These are phyloP conservation scores for Prunella himalayana DNA, from an alignment of 2,113 vertebrate genomes.

Conservation along the genomic window DNA sequence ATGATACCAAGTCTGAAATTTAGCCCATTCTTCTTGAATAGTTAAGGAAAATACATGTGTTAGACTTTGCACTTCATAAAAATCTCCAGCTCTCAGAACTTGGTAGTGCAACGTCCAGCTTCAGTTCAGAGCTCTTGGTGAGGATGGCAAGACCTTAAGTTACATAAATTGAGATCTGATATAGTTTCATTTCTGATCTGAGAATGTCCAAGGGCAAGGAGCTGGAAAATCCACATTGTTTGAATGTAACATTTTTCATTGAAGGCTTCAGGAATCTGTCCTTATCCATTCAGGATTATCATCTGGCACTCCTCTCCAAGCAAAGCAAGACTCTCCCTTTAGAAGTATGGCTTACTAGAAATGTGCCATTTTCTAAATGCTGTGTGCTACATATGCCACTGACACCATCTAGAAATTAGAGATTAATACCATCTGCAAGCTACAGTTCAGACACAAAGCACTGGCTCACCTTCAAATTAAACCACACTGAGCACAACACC, in stretches of 20 bases:
- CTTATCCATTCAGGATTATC: not conserved
- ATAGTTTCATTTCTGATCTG: not conserved
- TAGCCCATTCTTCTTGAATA: not conserved
- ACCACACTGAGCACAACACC: not conserved
- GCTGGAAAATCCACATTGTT: not conserved
- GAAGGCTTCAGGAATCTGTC: not conserved
- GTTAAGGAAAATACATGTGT: not conserved
- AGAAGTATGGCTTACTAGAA: not conserved
- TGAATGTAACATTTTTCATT: not conserved
- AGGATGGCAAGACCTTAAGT: not conserved
- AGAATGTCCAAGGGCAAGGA: not conserved
- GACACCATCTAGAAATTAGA: not conserved
- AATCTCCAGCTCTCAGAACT: not conserved
- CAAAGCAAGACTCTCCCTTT: not conserved
- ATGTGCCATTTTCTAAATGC: not conserved
- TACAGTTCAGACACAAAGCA: not conserved
- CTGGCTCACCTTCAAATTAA: not conserved
- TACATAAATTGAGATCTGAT: not conserved
- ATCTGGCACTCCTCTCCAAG: not conserved
- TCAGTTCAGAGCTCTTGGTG: not conserved
- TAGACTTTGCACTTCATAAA: not conserved
- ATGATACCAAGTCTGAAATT: not conserved
- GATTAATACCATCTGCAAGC: not conserved
- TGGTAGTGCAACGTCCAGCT: not conserved
- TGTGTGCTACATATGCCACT: not conserved